Evolutionary conservation across 2,113 vertebrate species (phyloP).

Genomic region (Lucifuga dentata): DNA sequence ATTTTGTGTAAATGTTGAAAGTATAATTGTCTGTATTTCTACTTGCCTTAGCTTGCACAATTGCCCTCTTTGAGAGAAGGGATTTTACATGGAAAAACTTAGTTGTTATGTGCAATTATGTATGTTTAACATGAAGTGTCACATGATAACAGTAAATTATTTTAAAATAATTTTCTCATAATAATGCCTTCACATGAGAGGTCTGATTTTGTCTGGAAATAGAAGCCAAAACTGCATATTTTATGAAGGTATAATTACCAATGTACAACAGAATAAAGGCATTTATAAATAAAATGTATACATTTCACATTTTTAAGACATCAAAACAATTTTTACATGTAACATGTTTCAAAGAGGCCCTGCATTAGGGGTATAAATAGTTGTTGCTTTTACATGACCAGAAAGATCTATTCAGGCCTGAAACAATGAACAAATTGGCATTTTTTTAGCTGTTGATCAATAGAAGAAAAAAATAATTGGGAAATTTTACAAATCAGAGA

Average conservation of each 20-base stretch:
- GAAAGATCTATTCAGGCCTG: conserved; percentile 65
- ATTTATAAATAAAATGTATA: conserved; percentile 82
- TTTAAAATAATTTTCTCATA: conserved; percentile 23
- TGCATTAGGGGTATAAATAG: conserved; percentile 69
- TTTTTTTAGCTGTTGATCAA: conserved; percentile 32
- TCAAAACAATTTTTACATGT: conserved; percentile 64
- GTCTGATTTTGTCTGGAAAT: neutral
- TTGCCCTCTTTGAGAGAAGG: conserved; percentile 32
- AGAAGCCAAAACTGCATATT: conserved; percentile 34
- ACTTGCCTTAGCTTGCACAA: conserved; percentile 60
- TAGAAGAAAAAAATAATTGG: conserved; percentile 16
- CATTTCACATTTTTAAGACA: conserved; percentile 80
- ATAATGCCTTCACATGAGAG: conserved; percentile 8
- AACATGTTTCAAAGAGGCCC: conserved; percentile 63
- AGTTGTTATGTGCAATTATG: conserved; percentile 44
- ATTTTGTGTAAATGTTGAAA: conserved; percentile 49
- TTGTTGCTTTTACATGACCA: conserved; percentile 75
- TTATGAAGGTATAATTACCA: conserved; percentile 73
- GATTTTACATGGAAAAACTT: conserved; percentile 46
- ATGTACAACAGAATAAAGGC: conserved; percentile 76
- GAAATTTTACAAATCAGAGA: conserved; percentile 37
- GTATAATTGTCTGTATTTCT: conserved; percentile 40
- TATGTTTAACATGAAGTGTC: conserved; percentile 29
- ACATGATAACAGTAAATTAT: conserved; percentile 65
- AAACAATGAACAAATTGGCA: conserved; percentile 45